Evolutionary conservation across 2,797 vertebrate species (phyloP), one percentile per base, ranked within the genome.

Genomic region (Rhadinocentrus ornatus): DNA sequence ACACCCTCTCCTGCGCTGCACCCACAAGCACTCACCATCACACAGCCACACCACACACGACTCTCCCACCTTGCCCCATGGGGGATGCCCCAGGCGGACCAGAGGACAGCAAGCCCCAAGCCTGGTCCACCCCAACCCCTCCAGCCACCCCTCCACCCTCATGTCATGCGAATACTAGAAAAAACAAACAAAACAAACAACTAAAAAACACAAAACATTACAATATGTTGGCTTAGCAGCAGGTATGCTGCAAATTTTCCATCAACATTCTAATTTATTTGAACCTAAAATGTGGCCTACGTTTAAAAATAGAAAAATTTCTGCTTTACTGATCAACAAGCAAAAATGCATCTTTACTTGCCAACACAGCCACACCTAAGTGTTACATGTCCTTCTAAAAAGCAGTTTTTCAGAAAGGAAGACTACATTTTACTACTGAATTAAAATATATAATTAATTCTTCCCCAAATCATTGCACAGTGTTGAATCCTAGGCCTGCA

Each of bases 281-380:
- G 39, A 50, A 29, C 26, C 18, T 65, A 20, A 29, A 66, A 66
- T 22, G 52, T 3, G 22, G 12, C 13, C 5, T 53, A 26, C 52
- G 15, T 3, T n/a, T 29, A 39, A 54, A 39, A 6, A 15, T 5
- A 22, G 22, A 10, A 15, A 39, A 57, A 10, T 39, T 15, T 56
- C 11, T 41, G 26, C 37, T 53, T 24, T 53, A 46, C 44, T 59
- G 48, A 46, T 55, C 20, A 50, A 57, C 61, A 69, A 58, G 16
- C 2, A 44, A 44, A 18, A 16, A 44, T 44, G 10, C 8, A 24
- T 50, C 10, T 48, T 22, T 48, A 11, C 46, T 10, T 48, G 20
- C 35, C 2, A n/a, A 15, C 50, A 62, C 60, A 22, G 41, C 18
- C 6, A 44, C 18, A 44, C 16, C 16, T 20, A 18, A 20, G 18